Conservation (phyloP, 2,797 vertebrate genomes). For the Gymnothorax reevesii region DNA sequence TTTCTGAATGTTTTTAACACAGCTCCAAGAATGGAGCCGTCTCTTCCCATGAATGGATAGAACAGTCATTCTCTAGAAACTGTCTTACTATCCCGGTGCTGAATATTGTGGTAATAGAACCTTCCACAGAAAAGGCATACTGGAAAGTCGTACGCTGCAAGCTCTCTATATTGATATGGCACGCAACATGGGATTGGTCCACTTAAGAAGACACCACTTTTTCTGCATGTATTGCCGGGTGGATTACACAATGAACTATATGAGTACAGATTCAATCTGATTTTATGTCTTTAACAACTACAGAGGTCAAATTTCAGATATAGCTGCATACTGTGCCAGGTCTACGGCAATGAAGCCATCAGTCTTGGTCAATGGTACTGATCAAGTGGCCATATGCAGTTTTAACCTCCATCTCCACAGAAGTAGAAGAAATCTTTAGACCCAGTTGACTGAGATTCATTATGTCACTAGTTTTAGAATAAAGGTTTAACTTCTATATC, state of each 20-base stretch:
- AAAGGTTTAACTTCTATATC: too few species aligned
- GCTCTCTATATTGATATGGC: background rate
- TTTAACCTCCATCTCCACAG: background rate
- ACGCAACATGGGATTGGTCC: background rate
- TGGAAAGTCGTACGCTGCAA: background rate
- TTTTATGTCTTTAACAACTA: background rate
- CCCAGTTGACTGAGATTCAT: too few species aligned
- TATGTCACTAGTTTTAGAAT: too few species aligned
- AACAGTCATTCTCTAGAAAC: background rate
- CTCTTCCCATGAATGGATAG: background rate
- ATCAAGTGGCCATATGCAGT: background rate
- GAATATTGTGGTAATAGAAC: background rate
- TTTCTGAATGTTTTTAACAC: conserved; percentile 8
- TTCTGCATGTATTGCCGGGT: background rate
- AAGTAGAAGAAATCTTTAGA: background rate
- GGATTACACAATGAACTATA: background rate
- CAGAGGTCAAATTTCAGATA: background rate
- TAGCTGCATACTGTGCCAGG: background rate
- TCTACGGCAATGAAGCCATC: background rate
- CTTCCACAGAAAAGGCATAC: background rate
- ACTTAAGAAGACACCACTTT: background rate
- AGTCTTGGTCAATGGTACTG: background rate
- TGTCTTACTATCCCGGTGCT: conserved; percentile 1
- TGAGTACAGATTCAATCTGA: background rate
- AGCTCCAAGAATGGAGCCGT: conserved; percentile 29